Conservation (phyloP, 2,888 invertebrate species). For the Leucophenga montana region DNA sequence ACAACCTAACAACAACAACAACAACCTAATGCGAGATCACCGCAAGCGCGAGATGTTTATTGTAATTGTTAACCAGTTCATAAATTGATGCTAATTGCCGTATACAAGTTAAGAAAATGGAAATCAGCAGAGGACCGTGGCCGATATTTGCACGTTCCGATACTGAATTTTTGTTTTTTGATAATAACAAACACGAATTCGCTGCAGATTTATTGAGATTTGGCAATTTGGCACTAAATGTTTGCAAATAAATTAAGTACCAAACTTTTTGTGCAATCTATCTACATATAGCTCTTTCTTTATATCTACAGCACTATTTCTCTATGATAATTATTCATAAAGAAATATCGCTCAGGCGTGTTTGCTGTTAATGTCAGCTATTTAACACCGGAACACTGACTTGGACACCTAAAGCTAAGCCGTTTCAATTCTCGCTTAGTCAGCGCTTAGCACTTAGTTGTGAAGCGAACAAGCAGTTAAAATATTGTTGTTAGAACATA, state of each 20-base stretch:
- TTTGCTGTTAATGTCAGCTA: too few relatives aligned
- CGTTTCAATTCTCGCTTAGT: neutral
- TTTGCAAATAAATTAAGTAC: too few relatives aligned
- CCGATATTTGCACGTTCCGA: conserved; percentile 5
- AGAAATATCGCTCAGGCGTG: too few relatives aligned
- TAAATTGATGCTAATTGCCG: conserved; percentile 61
- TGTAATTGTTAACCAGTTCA: conserved; percentile 58
- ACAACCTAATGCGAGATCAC: conserved; percentile 1
- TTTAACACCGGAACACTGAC: too few relatives aligned
- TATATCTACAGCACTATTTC: too few relatives aligned
- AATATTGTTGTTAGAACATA: conserved; percentile 3
- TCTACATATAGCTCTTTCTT: too few relatives aligned
- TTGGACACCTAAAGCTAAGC: too few relatives aligned
- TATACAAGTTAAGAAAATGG: conserved; percentile 29
- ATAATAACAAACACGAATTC: neutral
- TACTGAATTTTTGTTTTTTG: neutral
- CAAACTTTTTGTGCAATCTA: too few relatives aligned
- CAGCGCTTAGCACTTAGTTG: conserved; percentile 13
- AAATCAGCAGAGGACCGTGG: neutral
- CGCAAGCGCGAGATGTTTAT: conserved; percentile 46
- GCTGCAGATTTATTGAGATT: neutral
- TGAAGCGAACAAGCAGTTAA: neutral
- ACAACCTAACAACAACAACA: conserved; percentile 5
- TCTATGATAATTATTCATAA: too few relatives aligned
- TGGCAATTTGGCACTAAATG: conserved; percentile 8